Conservation (phyloP, 2,113 vertebrate species). For the Sciurus niger region DNA sequence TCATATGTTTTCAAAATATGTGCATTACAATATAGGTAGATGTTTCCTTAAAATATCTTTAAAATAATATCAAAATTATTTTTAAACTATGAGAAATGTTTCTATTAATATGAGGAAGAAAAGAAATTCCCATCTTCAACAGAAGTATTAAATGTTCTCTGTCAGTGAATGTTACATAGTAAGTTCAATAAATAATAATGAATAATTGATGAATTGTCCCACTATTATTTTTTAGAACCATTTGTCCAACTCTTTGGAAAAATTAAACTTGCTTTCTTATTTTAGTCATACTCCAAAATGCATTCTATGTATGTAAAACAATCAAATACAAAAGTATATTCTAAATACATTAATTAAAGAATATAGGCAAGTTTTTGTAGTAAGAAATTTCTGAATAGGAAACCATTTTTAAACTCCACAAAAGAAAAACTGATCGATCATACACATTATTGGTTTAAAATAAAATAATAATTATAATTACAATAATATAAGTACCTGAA, state of each 20-base stretch:
- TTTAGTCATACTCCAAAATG: background rate
- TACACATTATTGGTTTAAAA: no score
- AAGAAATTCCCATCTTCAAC: background rate
- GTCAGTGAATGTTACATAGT: background rate
- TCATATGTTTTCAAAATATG: background rate
- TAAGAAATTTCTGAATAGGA: no score
- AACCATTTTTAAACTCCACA: no score
- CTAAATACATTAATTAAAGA: no score
- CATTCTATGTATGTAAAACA: background rate
- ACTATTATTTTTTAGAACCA: background rate
- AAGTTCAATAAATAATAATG: background rate
- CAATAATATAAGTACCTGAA: no score
- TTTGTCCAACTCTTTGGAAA: background rate
- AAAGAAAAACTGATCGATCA: no score
- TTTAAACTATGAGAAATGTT: background rate
- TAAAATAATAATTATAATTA: no score
- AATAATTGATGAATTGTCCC: background rate
- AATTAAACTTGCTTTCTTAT: background rate
- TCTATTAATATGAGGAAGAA: background rate
- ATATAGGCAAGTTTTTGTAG: no score
- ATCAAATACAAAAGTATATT: background rate
- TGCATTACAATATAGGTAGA: background rate
- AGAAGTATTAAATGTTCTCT: background rate
- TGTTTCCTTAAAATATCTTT: background rate
- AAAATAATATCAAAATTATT: background rate